Conservation (phyloP, 2,797 vertebrate genomes). For the Delichon dasypus region DNA sequence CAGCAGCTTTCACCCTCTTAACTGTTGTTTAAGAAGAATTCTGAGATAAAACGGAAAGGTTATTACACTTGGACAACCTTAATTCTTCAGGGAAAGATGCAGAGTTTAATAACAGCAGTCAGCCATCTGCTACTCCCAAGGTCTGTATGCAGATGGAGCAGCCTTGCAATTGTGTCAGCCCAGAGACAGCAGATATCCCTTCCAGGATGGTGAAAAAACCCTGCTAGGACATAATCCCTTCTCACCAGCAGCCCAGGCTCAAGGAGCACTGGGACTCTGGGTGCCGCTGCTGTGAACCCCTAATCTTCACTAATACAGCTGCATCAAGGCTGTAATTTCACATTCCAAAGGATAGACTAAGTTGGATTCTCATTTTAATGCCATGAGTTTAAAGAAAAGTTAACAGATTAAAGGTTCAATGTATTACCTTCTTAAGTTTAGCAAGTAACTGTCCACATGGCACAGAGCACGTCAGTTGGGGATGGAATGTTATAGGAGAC, state of each 20-base stretch:
- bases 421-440: background rate
- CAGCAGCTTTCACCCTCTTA: background rate
- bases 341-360: background rate
- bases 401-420: background rate
- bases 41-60: conserved; percentile 31
- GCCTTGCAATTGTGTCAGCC: conserved; percentile 1
- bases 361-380: background rate
- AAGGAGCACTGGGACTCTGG: background rate
- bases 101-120: conserved; percentile 35
- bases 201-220: background rate
- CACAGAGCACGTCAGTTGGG: background rate
- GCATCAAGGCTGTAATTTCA: background rate
- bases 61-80: conserved; percentile 44
- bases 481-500: background rate
- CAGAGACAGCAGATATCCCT: background rate
- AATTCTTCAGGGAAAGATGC: conserved; percentile 49
- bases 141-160: conserved; percentile 30
- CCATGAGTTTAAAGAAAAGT: background rate
- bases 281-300: background rate
- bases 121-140: conserved; percentile 29
- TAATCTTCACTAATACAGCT: background rate
- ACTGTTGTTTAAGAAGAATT: background rate
- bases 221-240: background rate
- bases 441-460: background rate
- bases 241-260: background rate